These are phyloP conservation scores for Scomber colias DNA, from an alignment of 2,113 vertebrate species.

Conservation along the genomic window DNA sequence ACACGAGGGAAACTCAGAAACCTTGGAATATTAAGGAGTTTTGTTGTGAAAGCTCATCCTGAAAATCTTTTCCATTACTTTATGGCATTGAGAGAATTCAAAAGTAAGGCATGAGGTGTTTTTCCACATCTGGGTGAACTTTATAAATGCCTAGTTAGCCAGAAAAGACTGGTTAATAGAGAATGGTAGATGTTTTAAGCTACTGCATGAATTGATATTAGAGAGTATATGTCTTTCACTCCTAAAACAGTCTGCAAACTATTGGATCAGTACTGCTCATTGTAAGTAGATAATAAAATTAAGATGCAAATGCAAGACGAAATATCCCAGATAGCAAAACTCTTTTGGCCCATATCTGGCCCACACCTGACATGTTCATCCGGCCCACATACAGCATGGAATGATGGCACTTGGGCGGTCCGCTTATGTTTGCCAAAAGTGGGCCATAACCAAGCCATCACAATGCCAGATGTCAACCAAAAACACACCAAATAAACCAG, in stretches of 20 bases:
- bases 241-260: background rate
- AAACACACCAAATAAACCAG: too few relatives aligned
- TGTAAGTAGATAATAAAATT: conserved; percentile 6
- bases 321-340: too few relatives aligned
- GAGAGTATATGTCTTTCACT: background rate
- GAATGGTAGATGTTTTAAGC: background rate
- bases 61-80: conserved; percentile 26
- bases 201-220: conserved; percentile 4
- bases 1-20: conserved; percentile 40
- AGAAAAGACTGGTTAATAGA: background rate
- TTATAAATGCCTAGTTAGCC: conserved; percentile 1
- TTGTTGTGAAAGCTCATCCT: conserved; percentile 5
- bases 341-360: too few relatives aligned
- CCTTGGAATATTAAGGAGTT: conserved; percentile 22
- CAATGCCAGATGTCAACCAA: too few relatives aligned
- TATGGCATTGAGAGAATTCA: background rate
- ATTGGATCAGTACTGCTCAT: background rate
- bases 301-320: conserved; percentile 21
- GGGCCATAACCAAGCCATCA: too few relatives aligned
- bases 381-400: too few relatives aligned
- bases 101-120: background rate
- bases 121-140: background rate
- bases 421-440: too few relatives aligned
- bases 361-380: too few relatives aligned
- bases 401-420: too few relatives aligned